Evolutionary conservation across 2,113 vertebrate genomes (phyloP).

Genomic region (Neopipo cinnamomea): DNA sequence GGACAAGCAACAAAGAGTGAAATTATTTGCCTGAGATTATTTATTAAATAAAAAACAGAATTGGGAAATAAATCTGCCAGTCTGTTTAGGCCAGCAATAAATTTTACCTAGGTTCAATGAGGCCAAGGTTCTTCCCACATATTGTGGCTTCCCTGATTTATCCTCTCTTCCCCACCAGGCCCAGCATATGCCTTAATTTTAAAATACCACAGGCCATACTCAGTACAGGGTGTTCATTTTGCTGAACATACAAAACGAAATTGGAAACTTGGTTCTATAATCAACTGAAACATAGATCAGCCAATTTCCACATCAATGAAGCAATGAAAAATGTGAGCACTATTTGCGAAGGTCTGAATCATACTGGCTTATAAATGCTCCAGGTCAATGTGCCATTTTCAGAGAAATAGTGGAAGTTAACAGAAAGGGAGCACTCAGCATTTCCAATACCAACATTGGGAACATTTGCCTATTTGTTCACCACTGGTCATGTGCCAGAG

Average conservation of each 20-base stretch:
- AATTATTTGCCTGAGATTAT: neutral
- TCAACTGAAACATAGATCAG: neutral
- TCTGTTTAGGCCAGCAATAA: neutral
- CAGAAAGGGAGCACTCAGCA: neutral
- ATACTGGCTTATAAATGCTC: neutral
- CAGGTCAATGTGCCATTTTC: neutral
- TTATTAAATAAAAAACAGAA: neutral
- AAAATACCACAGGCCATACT: neutral
- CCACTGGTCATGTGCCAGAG: neutral
- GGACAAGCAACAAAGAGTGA: neutral
- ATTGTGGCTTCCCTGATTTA: neutral
- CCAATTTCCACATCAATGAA: neutral
- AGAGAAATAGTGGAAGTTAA: neutral
- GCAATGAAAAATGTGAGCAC: neutral
- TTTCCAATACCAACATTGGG: neutral
- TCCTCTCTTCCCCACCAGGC: neutral
- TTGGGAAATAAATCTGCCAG: neutral
- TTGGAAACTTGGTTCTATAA: neutral
- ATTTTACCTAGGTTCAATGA: neutral
- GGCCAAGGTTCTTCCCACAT: neutral
- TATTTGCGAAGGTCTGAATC: neutral
- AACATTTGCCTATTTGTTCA: neutral
- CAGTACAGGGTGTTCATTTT: neutral
- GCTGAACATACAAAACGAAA: neutral
- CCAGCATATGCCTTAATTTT: neutral